Percentiles rank a stretch among this genome's conserved stretches.
Evolutionary conservation across 2,113 vertebrate genomes (phyloP).

Genomic region (Catagonus wagneri): DNA sequence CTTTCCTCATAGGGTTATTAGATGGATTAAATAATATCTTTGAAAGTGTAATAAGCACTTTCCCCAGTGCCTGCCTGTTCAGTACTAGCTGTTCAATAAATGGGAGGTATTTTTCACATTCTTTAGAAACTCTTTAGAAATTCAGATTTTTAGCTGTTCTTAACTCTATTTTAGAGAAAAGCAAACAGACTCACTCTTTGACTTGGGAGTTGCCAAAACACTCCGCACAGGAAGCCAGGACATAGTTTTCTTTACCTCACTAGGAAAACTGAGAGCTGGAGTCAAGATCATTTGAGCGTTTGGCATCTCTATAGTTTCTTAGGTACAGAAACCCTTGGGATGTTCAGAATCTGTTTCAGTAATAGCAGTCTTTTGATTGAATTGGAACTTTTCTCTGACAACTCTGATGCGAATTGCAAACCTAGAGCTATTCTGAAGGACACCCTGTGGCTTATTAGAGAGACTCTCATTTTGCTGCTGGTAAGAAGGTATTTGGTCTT

Average conservation of each 20-base stretch:
- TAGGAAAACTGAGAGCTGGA: background rate
- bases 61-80: background rate
- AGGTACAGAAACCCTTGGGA: background rate
- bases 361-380: background rate
- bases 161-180: background rate
- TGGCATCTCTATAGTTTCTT: conserved; percentile 16
- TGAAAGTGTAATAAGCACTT: conserved; percentile 18
- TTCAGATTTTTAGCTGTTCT: conserved; percentile 30
- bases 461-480: background rate
- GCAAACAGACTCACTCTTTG: background rate
- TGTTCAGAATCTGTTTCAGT: conserved; percentile 38
- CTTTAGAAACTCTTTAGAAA: conserved; percentile 48
- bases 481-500: background rate
- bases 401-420: conserved; percentile 17
- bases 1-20: background rate
- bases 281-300: background rate
- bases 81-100: background rate
- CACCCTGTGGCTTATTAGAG: background rate
- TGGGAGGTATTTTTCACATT: background rate
- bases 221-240: background rate
- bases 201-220: background rate
- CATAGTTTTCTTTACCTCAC: background rate
- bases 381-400: background rate
- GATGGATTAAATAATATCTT: conserved; percentile 26
- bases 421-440: background rate